Conservation (phyloP, 2,888 invertebrate species). For the Diadromus collaris region DNA sequence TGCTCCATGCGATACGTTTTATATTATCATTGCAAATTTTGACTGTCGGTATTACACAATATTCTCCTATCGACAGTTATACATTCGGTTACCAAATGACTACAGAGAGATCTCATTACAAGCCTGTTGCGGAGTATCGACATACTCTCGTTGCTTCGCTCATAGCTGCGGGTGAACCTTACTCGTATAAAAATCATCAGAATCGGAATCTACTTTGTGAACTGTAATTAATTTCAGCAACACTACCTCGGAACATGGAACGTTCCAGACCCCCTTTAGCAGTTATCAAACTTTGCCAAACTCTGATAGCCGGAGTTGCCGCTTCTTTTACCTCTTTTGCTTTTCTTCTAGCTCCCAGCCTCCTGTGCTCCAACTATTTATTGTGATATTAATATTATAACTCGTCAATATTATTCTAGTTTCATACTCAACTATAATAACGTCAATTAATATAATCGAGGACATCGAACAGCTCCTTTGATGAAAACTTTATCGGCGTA, state of each 20-base stretch:
- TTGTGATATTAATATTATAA: slow-evolving; percentile 25
- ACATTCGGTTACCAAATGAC: neutral
- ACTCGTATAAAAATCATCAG: slow-evolving; percentile 54
- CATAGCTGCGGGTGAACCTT: slow-evolving; percentile 46
- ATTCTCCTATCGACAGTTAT: slow-evolving; percentile 10
- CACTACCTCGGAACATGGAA: slow-evolving; percentile 47
- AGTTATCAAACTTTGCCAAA: slow-evolving; percentile 53
- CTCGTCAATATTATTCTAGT: slow-evolving; percentile 45
- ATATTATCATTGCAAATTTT: neutral
- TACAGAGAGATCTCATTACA: slow-evolving; percentile 21
- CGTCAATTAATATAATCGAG: slow-evolving; percentile 6
- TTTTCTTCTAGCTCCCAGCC: slow-evolving; percentile 23
- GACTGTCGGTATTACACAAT: slow-evolving; percentile 1
- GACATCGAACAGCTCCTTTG: neutral
- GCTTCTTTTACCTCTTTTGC: slow-evolving; percentile 53
- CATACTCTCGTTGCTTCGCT: slow-evolving; percentile 27
- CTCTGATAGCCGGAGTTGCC: slow-evolving; percentile 56
- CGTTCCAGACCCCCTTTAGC: slow-evolving; percentile 29
- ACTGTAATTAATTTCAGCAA: slow-evolving; percentile 60
- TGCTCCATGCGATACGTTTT: too few species aligned
- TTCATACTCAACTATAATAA: slow-evolving; percentile 35
- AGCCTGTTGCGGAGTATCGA: slow-evolving; percentile 38
- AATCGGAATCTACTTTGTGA: slow-evolving; percentile 55
- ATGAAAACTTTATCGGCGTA: neutral
- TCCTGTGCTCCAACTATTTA: slow-evolving; percentile 6